Evolutionary conservation across 2,797 vertebrate genomes (phyloP), one percentile per base, ranked within the genome.

Genomic region (Emydoidea blandingii): DNA sequence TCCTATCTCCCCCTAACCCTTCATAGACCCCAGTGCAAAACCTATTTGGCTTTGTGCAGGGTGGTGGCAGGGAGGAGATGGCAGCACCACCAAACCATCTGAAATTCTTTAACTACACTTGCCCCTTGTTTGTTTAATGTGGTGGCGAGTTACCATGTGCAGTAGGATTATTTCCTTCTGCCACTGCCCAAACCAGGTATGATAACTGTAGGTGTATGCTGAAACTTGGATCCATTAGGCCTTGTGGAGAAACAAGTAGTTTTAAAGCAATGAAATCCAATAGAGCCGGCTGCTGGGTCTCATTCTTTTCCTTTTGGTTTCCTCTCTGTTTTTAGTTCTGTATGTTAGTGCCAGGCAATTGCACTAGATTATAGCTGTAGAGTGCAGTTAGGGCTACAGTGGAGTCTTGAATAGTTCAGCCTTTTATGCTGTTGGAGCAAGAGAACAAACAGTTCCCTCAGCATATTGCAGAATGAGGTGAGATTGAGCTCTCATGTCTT

Each of bases 391-490:
- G 0, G 34, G 74, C 81, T 93, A 76, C n/a, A 0, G 3, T 29
- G 49, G 56, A 86, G 68, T 76, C 89, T 68, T 3, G 2, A 68
- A 7, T 1, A 0, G 21, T 85, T 91, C 95, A 82, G 52, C 54
- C 34, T 95, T 88, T 95, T 83, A 23, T 6, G 0, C 81, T 29
- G 1, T 76, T 94, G 81, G 81, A 95, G 81, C 18, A 54, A 89
- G 50, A 93, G 96, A 96, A 96, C 96, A 95, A 96, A 92, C 79
- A 87, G 93, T 96, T 96, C 96, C 90, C 85, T 72, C 76, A 1
- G 3, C 34, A n/a, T 6, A 1, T 9, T 94, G 65, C 82, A 82
- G 90, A 96, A 97, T 91, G 95, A 97, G 93, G 96, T 97, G 96
- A 0, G 90, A 96, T 79, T 94, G 96, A 97, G 93, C 78, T 80